phyloP scores from a whole-genome alignment of 2,113 vertebrate genomes.

The Pseudorasbora parva region DNA sequence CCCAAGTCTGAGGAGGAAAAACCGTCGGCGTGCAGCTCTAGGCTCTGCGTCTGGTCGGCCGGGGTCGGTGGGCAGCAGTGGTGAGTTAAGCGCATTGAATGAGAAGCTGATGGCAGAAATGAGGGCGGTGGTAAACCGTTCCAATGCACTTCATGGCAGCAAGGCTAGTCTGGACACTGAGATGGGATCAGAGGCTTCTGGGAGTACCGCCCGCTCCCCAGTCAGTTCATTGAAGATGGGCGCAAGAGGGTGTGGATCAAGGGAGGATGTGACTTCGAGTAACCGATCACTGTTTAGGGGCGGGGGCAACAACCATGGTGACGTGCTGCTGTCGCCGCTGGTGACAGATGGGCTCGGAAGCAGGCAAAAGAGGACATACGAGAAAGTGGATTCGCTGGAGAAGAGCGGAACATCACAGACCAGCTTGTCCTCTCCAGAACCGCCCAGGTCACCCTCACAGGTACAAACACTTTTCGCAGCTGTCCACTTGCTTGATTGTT shows the following conservation, averaged over 20 bases:
- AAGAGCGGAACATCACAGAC: slow-evolving; percentile 73
- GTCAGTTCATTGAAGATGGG: slow-evolving; percentile 71
- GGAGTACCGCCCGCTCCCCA: slow-evolving; percentile 67
- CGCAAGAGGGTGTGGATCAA: slow-evolving; percentile 59
- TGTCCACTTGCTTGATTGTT: neutral
- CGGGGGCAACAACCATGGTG: slow-evolving; percentile 57
- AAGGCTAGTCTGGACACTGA: slow-evolving; percentile 76
- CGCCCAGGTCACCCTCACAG: slow-evolving; percentile 69
- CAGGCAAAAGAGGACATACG: slow-evolving; percentile 81
- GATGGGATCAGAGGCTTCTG: slow-evolving; percentile 65
- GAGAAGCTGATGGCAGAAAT: slow-evolving; percentile 82
- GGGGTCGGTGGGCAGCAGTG: slow-evolving; percentile 78
- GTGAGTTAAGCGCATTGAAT: slow-evolving; percentile 76
- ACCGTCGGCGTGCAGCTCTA: slow-evolving; percentile 70
- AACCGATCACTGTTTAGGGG: slow-evolving; percentile 73
- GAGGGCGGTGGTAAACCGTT: slow-evolving; percentile 77
- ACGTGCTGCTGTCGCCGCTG: slow-evolving; percentile 46
- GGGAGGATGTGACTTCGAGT: slow-evolving; percentile 71
- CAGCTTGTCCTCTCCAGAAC: slow-evolving; percentile 68
- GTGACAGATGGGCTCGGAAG: slow-evolving; percentile 64
- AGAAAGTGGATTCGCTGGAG: slow-evolving; percentile 81
- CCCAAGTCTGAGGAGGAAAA: slow-evolving; percentile 79
- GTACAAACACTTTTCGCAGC: slow-evolving; percentile 60
- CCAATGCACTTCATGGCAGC: slow-evolving; percentile 71
- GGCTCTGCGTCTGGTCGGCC: slow-evolving; percentile 64